phyloP scores from a whole-genome alignment of 2,113 vertebrate species.

The Ictidomys tridecemlineatus region DNA sequence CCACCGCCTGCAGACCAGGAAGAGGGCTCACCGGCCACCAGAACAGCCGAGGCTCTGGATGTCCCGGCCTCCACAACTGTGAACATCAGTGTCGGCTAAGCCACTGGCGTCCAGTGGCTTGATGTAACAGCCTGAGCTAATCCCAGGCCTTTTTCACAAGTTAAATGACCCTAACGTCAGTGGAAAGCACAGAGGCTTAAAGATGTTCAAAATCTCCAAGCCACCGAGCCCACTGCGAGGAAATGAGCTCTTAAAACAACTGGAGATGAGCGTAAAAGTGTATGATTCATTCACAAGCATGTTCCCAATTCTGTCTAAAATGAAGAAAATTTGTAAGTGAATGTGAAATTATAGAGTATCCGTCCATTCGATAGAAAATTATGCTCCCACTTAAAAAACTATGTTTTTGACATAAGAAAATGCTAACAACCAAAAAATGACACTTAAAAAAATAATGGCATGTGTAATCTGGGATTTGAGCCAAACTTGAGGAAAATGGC shows the following conservation, averaged over 20 bases:
- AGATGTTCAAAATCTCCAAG: neutral
- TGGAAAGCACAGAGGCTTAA: neutral
- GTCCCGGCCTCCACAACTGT: neutral
- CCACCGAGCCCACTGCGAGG: neutral
- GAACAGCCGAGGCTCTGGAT: neutral
- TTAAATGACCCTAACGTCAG: neutral
- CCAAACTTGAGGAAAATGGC: neutral
- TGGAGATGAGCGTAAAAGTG: neutral
- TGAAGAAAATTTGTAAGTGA: neutral
- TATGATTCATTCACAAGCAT: neutral
- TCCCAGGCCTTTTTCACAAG: neutral
- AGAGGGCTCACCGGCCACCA: too few relatives aligned
- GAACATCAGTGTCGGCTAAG: neutral
- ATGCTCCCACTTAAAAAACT: neutral
- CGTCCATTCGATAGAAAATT: neutral
- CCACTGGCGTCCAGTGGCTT: neutral
- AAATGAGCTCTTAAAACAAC: neutral
- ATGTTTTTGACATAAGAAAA: conserved; percentile 29
- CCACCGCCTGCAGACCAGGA: neutral
- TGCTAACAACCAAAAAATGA: conserved; percentile 13
- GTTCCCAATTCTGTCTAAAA: neutral
- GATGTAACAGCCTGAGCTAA: neutral
- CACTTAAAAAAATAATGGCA: neutral
- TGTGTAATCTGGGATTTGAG: neutral
- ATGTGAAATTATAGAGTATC: neutral